Base-by-base conservation (phyloP, 1,140 invertebrate genomes). In the Eumaeus atala region DNA sequence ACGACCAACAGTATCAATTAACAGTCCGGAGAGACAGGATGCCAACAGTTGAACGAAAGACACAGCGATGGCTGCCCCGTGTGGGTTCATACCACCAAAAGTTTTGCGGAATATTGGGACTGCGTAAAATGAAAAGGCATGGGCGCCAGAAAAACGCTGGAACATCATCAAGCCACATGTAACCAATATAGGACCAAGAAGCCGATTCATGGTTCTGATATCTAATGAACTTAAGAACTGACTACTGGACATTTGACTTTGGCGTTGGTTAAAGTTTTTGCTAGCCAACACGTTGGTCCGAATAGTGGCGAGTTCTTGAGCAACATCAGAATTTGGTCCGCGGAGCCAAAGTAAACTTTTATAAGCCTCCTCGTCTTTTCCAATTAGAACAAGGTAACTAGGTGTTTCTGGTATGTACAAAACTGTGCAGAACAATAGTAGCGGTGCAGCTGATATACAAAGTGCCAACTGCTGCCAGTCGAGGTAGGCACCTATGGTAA, bases 81-180 rank as follows among this genome's bases (percentile, higher is more conserved):
- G 94, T n/a, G 94, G 94, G 79, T 95, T 95, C 88, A 95, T 93
- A 9, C 91, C 93, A 14, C 92, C 92, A 63, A 95, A 92, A 10
- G 93, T 94, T 77, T 95, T 91, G 49, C 92, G 90, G 72, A 96
- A 95, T 66, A 95, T 95, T 33, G 92, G 91, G 1, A 95, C 95
- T 17, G 94, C 93, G 78, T 96, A 96, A 72, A 95, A 95, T 72
- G 92, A 93, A 82, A 96, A 96, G 10, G 94, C 93, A 62, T 95
- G 94, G 7, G 93, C 94, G 9, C 95, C 95, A 34, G 93, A 95
- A 72, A 96, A 95, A 51, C 94, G 86, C 71, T 95, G 94, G 75
- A 96, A 95, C 83, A 95, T 93, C 94, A 96, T 95, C 51, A 96
- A 85, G 1, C 93, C 94, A 76, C 94, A 95, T 0, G 94, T 95